Base-by-base conservation (phyloP, 2,888 invertebrate genomes). In the Cheilosia impressa region DNA sequence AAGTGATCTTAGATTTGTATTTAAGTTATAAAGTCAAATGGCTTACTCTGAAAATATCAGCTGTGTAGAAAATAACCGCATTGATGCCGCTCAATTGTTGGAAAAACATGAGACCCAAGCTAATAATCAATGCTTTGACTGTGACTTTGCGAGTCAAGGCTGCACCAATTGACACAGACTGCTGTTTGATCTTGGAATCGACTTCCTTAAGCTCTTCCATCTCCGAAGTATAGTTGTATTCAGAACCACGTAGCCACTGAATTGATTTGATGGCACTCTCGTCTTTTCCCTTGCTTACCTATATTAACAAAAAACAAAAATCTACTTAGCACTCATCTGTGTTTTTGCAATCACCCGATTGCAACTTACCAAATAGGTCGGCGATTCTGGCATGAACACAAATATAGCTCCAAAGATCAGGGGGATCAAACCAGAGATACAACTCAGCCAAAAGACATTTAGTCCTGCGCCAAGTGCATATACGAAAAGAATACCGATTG, bases 1-100 rank as follows among this genome's bases (percentile, higher is more conserved):
- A 78, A 66, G 53, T 38, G 15, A 24, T 19, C 6, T 31, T 43
- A 47, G 6, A 6, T n/a, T 2, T 17, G 9, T n/a, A 47, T 1
- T 19, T 47, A 17, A 47, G 15, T 45, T n/a, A 17, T 38, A n/a
- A 31, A 2, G 7, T 55, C 3, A 41, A 52, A 38, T 94, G 94
- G 13, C 96, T 95, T 43, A 93, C 94, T 65, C 92, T 89, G 91
- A 98, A 98, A 81, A 98, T 98, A 2, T 93, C 91, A 0, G 94
- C 94, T 0, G 96, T 94, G 89, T 96, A 97, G 91, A 97, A 96
- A 87, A 97, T 96, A 6, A 97, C 95, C 0, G 96, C 96, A 89
- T 97, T 97, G 65, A 97, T 95, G 47, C 97, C 97, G 81, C 96
- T 95, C 73, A 97, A 93, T 91, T 98, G 98, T 90, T 98, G 98